Base-by-base conservation (phyloP, 2,113 vertebrate species). In the Dryoscopus gambensis region DNA sequence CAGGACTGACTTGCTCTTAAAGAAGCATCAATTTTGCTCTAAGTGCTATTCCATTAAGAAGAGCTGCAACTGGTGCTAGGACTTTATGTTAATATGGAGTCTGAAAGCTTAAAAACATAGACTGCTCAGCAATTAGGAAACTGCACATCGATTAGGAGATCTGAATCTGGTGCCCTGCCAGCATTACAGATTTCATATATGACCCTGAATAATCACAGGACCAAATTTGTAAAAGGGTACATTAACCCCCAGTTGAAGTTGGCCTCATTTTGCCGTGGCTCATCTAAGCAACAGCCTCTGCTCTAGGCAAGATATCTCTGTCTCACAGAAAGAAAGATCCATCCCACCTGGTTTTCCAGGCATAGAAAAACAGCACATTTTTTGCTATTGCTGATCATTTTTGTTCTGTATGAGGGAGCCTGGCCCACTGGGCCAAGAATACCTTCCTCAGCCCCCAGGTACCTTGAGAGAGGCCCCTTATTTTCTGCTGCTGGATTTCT, bases 31-130 rank as follows among this genome's bases (percentile, higher is more conserved):
- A 87, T 95, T 96, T 91, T 92, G 18, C 84, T 78, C 13, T 96
- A 95, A 94, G 93, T 95, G 89, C 74, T 84, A 84, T 96, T 96
- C 94, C 89, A 94, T 96, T 95, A 93, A 96, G 84, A 94, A 75
- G 69, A 85, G 57, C 67, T 89, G 89, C 94, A 95, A 79, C 78
- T 31, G 62, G 40, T 85, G 67, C 37, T 91, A 79, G 52, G 69
- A 85, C 74, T 95, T 93, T 91, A 91, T 85, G 63, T 33, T 94
- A 91, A 87, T 87, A 44, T 81, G 57, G 47, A 67, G 65, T 37
- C 78, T 97, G 89, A 74, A 81, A 84, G 46, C 20, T 77, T 60
- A 79, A 78, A 89, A 94, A 82, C 81, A 74, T 77, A 87, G 93
- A 91, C 74, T 30, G 5, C 35, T 92, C 75, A 82, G 74, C 74